phyloP scores from a whole-genome alignment of 2,888 invertebrate species.

The Harpalus rufipes region DNA sequence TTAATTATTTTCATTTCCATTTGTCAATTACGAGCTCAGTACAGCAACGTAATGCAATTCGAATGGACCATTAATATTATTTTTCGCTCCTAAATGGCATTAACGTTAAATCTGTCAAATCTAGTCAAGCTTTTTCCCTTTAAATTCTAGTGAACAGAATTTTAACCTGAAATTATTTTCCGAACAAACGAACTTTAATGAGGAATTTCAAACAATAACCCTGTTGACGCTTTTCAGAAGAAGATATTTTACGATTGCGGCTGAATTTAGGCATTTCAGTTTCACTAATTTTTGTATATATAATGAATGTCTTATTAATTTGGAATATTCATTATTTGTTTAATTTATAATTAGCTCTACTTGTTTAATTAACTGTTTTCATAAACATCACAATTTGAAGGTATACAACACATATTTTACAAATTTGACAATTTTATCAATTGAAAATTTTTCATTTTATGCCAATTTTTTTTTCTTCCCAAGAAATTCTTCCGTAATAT shows the following conservation, averaged over 20 bases:
- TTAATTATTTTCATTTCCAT: constrained; percentile 57
- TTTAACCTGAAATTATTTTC: constrained; percentile 17
- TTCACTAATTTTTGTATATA: neutral
- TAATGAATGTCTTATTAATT: constrained; percentile 1
- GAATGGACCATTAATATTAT: constrained; percentile 46
- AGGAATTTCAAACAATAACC: neutral
- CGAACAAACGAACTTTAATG: constrained; percentile 29
- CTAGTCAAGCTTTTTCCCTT: constrained; percentile 9
- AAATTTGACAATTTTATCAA: too few species aligned
- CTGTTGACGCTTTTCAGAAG: neutral
- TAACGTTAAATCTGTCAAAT: constrained; percentile 41
- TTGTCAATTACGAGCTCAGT: constrained; percentile 45
- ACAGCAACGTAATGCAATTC: constrained; percentile 34
- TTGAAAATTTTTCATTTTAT: too few species aligned
- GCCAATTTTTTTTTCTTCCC: too few species aligned
- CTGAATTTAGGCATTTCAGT: neutral
- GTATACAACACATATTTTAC: too few species aligned
- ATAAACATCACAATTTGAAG: neutral
- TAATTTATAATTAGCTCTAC: neutral
- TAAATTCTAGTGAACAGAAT: constrained; percentile 1
- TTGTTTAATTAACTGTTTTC: neutral
- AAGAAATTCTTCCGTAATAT: too few species aligned
- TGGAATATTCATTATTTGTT: neutral
- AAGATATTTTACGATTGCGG: neutral
- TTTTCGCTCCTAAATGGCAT: constrained; percentile 44